Evolutionary conservation across 2,113 vertebrate species (phyloP).

Genomic region (Arenaria interpres): DNA sequence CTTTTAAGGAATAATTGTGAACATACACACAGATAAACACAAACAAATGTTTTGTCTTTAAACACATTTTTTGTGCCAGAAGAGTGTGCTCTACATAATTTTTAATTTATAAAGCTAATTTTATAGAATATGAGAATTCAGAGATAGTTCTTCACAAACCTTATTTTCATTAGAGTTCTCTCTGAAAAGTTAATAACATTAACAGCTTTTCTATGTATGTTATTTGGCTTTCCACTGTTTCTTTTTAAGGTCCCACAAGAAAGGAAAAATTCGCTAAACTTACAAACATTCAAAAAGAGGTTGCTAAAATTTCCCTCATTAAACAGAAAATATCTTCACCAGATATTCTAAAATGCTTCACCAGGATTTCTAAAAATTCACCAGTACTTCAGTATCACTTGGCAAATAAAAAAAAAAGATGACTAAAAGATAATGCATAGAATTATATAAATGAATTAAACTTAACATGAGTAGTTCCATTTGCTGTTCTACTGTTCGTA

Average conservation of each 20-base stretch:
- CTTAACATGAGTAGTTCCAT: neutral
- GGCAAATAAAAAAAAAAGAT: neutral
- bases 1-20: neutral
- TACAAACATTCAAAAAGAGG: neutral
- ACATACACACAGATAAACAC: neutral
- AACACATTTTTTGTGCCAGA: slow-evolving; percentile 18
- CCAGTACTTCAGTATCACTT: neutral
- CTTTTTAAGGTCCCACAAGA: neutral
- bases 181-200: neutral
- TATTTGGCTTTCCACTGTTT: neutral
- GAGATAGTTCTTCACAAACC: neutral
- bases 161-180: neutral
- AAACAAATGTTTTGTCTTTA: neutral
- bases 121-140: neutral
- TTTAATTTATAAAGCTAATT: slow-evolving; percentile 30
- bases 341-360: too few relatives aligned
- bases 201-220: neutral
- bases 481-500: neutral
- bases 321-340: neutral
- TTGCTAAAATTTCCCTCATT: neutral
- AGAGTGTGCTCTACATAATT: neutral
- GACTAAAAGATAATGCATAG: neutral
- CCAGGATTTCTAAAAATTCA: neutral
- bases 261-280: neutral
- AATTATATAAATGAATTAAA: neutral